phyloP scores from a whole-genome alignment of 2,113 vertebrate genomes.

The Thymallus thymallus region DNA sequence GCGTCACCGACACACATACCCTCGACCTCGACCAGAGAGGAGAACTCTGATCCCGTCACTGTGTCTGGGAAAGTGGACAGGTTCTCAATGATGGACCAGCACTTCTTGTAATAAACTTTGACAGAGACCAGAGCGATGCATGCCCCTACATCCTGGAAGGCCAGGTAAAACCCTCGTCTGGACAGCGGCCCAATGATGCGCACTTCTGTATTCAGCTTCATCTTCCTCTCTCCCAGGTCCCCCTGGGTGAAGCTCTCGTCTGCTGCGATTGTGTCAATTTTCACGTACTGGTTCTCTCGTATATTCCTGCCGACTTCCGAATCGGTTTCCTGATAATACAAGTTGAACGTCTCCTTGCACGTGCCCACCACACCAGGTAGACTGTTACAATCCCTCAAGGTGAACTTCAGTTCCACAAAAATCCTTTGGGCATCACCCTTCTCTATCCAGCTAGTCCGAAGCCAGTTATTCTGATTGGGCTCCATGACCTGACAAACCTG shows the following conservation, averaged over 20 bases:
- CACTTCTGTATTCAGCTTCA: slow-evolving; percentile 99
- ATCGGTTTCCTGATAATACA: slow-evolving; percentile 99
- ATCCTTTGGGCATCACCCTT: slow-evolving; percentile 98
- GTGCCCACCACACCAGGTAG: slow-evolving; percentile 97
- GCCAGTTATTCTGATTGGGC: slow-evolving; percentile 99
- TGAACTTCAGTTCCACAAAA: slow-evolving; percentile 99
- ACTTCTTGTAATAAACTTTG: slow-evolving; percentile 99
- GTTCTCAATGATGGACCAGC: slow-evolving; percentile 99
- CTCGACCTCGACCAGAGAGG: slow-evolving; percentile 96
- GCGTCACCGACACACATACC: slow-evolving; percentile 92
- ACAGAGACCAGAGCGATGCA: slow-evolving; percentile 98
- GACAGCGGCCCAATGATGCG: slow-evolving; percentile 96
- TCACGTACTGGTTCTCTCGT: slow-evolving; percentile 95
- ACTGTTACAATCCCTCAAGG: slow-evolving; percentile 99
- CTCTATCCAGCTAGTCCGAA: slow-evolving; percentile 99
- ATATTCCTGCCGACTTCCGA: slow-evolving; percentile 94
- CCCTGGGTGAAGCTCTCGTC: slow-evolving; percentile 99
- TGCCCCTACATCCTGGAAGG: slow-evolving; percentile 98
- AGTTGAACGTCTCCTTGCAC: slow-evolving; percentile 99
- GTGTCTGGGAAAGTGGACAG: slow-evolving; percentile 98
- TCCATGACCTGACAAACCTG: slow-evolving; percentile 99
- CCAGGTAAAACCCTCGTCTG: slow-evolving; percentile 97
- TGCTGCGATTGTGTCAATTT: slow-evolving; percentile 99
- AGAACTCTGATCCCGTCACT: slow-evolving; percentile 98
- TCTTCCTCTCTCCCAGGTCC: slow-evolving; percentile 97